phyloP scores from a whole-genome alignment of 2,797 vertebrate species.

The Urophycis tenuis region DNA sequence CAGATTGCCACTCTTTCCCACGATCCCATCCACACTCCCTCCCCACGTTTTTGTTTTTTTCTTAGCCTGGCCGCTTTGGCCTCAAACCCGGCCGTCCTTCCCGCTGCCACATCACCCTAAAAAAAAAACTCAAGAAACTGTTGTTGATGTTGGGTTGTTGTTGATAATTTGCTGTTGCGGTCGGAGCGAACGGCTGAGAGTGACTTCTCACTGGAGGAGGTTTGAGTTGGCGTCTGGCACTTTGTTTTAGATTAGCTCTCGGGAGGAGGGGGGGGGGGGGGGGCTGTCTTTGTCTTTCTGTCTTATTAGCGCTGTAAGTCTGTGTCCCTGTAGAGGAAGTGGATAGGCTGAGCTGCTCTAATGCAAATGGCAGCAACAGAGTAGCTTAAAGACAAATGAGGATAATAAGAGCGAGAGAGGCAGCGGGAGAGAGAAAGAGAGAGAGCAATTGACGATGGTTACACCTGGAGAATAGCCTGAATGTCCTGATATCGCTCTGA shows the following conservation, averaged over 20 bases:
- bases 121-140: not conserved
- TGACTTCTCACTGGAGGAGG: constrained; percentile 20
- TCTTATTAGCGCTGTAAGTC: constrained; percentile 47
- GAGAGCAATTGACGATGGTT: not conserved
- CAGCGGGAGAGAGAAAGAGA: too few relatives aligned
- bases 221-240: constrained; percentile 33
- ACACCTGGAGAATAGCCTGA: not conserved
- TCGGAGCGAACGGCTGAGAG: constrained; percentile 22
- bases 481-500: not conserved
- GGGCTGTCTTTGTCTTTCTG: constrained; percentile 53
- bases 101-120: constrained; percentile 40
- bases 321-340: constrained; percentile 43
- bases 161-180: constrained; percentile 15
- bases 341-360: constrained; percentile 45
- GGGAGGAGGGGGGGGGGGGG: constrained; percentile 35
- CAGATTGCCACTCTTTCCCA: constrained; percentile 48
- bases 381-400: constrained; percentile 30
- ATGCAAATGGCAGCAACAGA: constrained; percentile 47
- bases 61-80: constrained; percentile 39
- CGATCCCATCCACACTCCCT: constrained; percentile 43
- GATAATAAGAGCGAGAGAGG: too few relatives aligned
- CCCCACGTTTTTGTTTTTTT: too few relatives aligned
- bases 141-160: constrained; percentile 26
- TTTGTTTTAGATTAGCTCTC: constrained; percentile 62
- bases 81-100: constrained; percentile 33